Evolutionary conservation across 2,888 invertebrate genomes (phyloP), one percentile per base, ranked within the genome.

Genomic region (Flexamia atlantica): DNA sequence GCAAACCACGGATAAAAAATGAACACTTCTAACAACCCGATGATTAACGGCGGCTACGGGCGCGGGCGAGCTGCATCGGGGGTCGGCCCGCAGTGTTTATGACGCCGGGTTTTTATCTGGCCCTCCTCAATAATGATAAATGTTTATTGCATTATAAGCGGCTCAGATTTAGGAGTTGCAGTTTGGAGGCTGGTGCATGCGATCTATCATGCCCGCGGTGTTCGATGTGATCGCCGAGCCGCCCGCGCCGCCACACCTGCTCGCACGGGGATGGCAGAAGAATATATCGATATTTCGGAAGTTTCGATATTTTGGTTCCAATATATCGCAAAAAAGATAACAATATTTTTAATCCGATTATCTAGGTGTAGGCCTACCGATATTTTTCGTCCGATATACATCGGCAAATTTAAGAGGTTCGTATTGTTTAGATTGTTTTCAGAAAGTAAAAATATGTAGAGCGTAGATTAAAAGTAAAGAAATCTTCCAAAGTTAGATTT

Each of bases 131-230:
- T 64, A 64, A 64, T 64, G 64, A 64, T 76, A 46, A 76, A 76
- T 46, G 76, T 76, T 76, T 76, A 76, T 76, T 76, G 50, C 76
- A 76, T 50, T 76, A 76, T 76, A 76, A 76, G 46, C 36, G 50
- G 36, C 20, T 3, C 42, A 76, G 76, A 76, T 76, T 50, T 76
- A 70, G 76, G 76, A 76, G 76, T 23, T 76, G 76, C 76, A 76
- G 28, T 64, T 64, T 30, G 28, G 64, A 9, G 64, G 64, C 9
- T 70, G 70, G 20, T 40, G 36, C 40, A 40, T 20, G 36, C 36
- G 3, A 70, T 64, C 70, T 23, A 23, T 36, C 36, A 36, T 40
- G 36, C n/a, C 40, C 7, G 40, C 2, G 40, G 1, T 9, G 53
- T n/a, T n/a, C 68, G 68, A 32, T 70, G 36, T 23, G 70, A 40